Evolutionary conservation across 2,113 vertebrate genomes (phyloP).

Genomic region (Laticauda colubrina): DNA sequence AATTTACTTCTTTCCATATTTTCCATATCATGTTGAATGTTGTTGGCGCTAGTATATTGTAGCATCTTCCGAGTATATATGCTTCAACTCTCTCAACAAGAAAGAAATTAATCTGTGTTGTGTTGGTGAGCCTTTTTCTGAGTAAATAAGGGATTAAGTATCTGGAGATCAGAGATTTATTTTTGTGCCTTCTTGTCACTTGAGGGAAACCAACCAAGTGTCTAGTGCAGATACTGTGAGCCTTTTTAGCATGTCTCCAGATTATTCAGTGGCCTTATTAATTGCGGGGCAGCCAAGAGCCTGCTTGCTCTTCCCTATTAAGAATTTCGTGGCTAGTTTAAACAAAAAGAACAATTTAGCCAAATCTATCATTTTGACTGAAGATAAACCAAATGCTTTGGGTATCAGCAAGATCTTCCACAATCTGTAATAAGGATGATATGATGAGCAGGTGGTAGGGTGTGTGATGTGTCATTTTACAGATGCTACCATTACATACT

Average conservation of each 20-base stretch:
- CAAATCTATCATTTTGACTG: neutral
- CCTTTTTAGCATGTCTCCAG: neutral
- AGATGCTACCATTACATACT: neutral
- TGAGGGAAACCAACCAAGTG: neutral
- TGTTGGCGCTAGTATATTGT: neutral
- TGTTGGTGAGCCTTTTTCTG: neutral
- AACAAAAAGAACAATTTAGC: neutral
- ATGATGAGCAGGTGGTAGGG: neutral
- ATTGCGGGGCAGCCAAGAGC: neutral
- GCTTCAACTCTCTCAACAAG: neutral
- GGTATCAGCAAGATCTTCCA: neutral
- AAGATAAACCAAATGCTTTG: neutral
- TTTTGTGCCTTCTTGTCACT: neutral
- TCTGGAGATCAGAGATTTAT: neutral
- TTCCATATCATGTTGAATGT: neutral
- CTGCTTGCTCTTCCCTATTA: neutral
- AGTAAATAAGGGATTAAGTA: neutral
- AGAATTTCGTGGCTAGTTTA: neutral
- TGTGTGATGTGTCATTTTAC: neutral
- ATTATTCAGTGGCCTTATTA: neutral
- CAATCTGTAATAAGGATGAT: neutral
- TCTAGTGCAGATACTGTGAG: no score
- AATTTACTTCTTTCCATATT: neutral
- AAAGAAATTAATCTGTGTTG: neutral
- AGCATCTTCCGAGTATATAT: neutral